Evolutionary conservation across 2,888 invertebrate genomes (phyloP), one percentile per base, ranked within the genome.

Genomic region (Papilio protenor): DNA sequence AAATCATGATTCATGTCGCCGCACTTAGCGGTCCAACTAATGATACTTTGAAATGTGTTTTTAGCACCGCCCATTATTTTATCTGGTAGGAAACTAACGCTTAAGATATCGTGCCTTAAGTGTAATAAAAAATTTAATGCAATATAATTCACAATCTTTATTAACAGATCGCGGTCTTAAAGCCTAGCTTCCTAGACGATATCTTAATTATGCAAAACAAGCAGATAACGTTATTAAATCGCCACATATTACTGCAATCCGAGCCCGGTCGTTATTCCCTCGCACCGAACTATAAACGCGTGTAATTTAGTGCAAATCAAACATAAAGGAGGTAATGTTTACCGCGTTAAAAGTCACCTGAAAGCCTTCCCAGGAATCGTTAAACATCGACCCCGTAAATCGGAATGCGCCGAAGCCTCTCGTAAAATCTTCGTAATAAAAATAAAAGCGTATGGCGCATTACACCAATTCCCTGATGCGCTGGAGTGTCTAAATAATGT

Each of bases 391-490:
- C 76, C 21, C 81, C 82, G 81, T 82, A 83, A 83, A 84, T 83
- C 82, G 79, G 80, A 81, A 82, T 79, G 83, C 80, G 81, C 80
- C 82, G 77, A 80, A 76, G 77, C 71, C 77, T 72, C 72, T 72
- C 79, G 80, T 84, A 84, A 83, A 84, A 82, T 81, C 78, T 81
- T 16, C 69, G 81, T 81, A 82, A 83, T 84, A 84, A 84, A 83
- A 80, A 82, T 81, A 83, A 83, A 81, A 81, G 79, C 82, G 79
- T 83, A 81, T 80, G 82, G 82, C 77, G 82, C 81, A 83, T 82
- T 83, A 82, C 81, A 81, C 81, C 80, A 77, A 81, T 80, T 79
- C 79, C 77, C 79, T 57, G 77, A 76, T 77, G 81, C 81, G 79
- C 79, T 77, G 71, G 81, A 80, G 81, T 77, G 73, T 81, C 80